These are phyloP conservation scores for Danionella dracula DNA, from an alignment of 2,797 vertebrate genomes.

Conservation along the genomic window DNA sequence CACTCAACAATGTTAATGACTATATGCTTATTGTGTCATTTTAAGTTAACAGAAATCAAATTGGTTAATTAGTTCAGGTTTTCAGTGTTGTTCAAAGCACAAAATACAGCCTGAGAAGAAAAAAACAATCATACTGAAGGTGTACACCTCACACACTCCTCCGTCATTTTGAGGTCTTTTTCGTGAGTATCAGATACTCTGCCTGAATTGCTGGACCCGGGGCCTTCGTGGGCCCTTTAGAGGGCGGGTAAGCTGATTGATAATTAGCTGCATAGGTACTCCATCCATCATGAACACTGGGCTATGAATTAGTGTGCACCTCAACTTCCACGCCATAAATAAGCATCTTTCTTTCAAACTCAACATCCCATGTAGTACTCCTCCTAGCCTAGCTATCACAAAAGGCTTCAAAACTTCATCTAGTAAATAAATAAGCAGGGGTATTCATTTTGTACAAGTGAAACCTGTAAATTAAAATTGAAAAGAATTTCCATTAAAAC, in stretches of 20 bases:
- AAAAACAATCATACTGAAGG: no score
- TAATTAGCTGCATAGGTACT: slow-evolving; percentile 37
- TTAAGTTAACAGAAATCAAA: no score
- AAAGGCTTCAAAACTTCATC: no score
- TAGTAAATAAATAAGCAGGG: no score
- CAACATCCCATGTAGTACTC: slow-evolving; percentile 32
- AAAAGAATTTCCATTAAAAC: no score
- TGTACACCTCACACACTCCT: background rate
- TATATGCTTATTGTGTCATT: no score
- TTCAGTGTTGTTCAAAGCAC: no score
- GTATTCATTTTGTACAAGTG: no score
- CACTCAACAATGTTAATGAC: no score
- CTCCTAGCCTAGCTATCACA: slow-evolving; percentile 36
- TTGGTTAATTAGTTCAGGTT: no score
- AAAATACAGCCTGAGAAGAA: no score
- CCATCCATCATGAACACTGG: slow-evolving; percentile 20
- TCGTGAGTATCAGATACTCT: background rate
- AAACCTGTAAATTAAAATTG: no score
- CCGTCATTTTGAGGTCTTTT: slow-evolving; percentile 20
- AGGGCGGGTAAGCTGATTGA: slow-evolving; percentile 42
- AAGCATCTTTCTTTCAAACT: slow-evolving; percentile 38
- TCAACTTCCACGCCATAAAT: slow-evolving; percentile 11
- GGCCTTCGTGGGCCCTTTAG: slow-evolving; percentile 23
- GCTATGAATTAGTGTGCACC: slow-evolving; percentile 41
- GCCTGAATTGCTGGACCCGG: background rate